Evolutionary conservation across 2,888 invertebrate species (phyloP).

Genomic region (Strigamia transsilvanica): DNA sequence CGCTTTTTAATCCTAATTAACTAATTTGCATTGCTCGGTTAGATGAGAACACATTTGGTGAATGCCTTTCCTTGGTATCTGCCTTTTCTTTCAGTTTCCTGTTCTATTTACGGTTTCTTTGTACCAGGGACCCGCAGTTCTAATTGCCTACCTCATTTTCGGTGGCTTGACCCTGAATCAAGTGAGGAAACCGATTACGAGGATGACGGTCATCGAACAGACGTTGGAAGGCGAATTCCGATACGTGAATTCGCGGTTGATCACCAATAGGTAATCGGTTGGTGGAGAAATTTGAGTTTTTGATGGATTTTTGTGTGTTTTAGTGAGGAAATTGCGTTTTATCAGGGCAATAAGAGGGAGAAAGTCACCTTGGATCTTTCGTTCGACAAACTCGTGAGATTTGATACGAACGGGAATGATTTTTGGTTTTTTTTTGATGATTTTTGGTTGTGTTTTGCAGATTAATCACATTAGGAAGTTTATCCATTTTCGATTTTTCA

Average conservation of each 20-base stretch:
- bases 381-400: conserved; percentile 79
- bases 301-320: conserved; percentile 53
- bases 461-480: conserved; percentile 84
- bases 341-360: conserved; percentile 76
- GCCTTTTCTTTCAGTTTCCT: conserved; percentile 41
- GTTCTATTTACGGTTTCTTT: conserved; percentile 60
- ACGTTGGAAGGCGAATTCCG: conserved; percentile 98
- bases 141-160: conserved; percentile 85
- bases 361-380: conserved; percentile 85
- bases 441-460: conserved; percentile 64
- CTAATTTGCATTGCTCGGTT: background rate
- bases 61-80: conserved; percentile 31
- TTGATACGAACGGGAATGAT: background rate
- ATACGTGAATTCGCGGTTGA: conserved; percentile 93
- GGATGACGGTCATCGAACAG: conserved; percentile 92
- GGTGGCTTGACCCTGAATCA: conserved; percentile 89
- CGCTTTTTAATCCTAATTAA: background rate
- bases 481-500: conserved; percentile 85
- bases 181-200: conserved; percentile 84
- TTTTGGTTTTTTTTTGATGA: background rate
- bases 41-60: conserved; percentile 5
- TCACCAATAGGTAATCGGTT: conserved; percentile 76
- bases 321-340: conserved; percentile 85
- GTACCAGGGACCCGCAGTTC: conserved; percentile 81
- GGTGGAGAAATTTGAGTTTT: background rate